Conservation (phyloP, 2,888 invertebrate species). For the Mythimna ferrago region DNA sequence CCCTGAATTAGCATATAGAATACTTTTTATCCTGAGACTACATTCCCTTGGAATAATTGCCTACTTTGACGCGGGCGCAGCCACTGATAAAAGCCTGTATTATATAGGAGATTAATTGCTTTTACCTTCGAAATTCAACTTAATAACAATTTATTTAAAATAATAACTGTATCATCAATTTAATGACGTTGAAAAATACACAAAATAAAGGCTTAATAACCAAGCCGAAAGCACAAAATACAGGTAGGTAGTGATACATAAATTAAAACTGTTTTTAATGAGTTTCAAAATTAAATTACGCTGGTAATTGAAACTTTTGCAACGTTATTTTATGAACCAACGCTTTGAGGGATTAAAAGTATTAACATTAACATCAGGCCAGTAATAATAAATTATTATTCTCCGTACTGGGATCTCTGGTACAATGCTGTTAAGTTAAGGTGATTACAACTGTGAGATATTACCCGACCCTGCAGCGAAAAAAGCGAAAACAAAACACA, state of each 20-base stretch:
- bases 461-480: slow-evolving; percentile 19
- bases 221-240: neutral
- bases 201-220: neutral
- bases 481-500: slow-evolving; percentile 18
- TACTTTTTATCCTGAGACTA: too few relatives aligned
- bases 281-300: slow-evolving; percentile 33
- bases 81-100: too few relatives aligned
- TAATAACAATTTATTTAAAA: neutral
- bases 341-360: slow-evolving; percentile 47
- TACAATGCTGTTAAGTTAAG: slow-evolving; percentile 35
- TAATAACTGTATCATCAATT: neutral
- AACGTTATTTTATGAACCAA: slow-evolving; percentile 24
- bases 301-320: slow-evolving; percentile 33
- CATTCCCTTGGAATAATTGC: too few relatives aligned
- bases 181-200: neutral
- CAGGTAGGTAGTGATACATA: neutral
- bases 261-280: slow-evolving; percentile 14
- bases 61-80: too few relatives aligned
- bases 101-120: too few relatives aligned
- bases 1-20: too few relatives aligned
- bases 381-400: slow-evolving; percentile 43
- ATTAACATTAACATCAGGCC: slow-evolving; percentile 32
- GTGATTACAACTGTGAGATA: slow-evolving; percentile 47
- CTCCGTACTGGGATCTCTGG: slow-evolving; percentile 24
- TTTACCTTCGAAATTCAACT: too few relatives aligned